Evolutionary conservation across 2,113 vertebrate species (phyloP), one percentile per base, ranked within the genome.

Genomic region (Bubo blakistoni): DNA sequence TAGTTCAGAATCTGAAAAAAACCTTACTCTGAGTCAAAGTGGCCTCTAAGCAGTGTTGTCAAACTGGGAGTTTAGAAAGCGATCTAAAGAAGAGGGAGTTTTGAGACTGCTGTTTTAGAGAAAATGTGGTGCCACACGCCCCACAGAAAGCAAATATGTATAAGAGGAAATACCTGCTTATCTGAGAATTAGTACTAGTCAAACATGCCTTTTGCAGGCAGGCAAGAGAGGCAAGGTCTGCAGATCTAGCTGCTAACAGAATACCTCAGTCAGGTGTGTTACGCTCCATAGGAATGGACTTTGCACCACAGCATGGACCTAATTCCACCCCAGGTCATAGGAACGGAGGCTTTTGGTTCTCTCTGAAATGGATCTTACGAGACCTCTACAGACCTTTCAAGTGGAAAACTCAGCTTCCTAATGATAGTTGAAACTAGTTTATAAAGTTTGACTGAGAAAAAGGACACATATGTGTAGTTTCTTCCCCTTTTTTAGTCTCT

Each of bases 161-260:
- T 40, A 82, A 90, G 46, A 82, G 52, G 78, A 86, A 97, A 91
- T 87, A 70, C 5, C 81, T 42, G n/a, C 66, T 91, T 96, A 94
- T 92, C 92, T 62, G 67, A 67, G 38, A 76, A 77, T 72, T 72
- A 79, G 17, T 16, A 18, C 58, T 94, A 59, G 32, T 79, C 87
- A 95, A 96, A 92, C 58, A 94, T 80, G 42, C 62, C 71, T 85
- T 85, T 40, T 80, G 70, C 3, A 5, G 42, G 82, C 69, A 89
- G 81, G 70, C 87, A 73, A 92, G 81, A 63, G 49, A 38, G 73
- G n/a, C 46, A 84, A 94, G 66, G 70, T 66, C 42, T 92, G 54
- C 62, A 91, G 54, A 62, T 72, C 66, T 42, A 69, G 46, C 66
- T 91, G 70, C 49, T 69, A 44, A 62, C 25, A 81, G 77, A 87